These are phyloP conservation scores for Xiphias gladius DNA, from an alignment of 2,113 vertebrate genomes.

Conservation along the genomic window DNA sequence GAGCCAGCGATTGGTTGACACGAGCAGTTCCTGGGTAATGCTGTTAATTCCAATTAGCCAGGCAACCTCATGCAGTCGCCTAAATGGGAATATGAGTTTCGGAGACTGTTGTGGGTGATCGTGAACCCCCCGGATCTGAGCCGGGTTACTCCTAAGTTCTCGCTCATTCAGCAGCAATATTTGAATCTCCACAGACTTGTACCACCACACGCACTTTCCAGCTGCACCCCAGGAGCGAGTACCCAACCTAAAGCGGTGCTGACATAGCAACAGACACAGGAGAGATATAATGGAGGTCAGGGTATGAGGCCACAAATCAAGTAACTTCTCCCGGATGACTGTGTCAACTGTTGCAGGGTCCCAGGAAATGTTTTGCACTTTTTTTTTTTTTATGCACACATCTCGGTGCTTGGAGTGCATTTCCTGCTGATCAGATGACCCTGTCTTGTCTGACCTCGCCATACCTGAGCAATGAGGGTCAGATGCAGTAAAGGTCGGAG, in stretches of 20 bases:
- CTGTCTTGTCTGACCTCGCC: slow-evolving; percentile 6
- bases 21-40: slow-evolving; percentile 54
- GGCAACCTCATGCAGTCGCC: slow-evolving; percentile 7
- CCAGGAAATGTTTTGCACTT: neutral
- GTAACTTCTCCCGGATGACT: slow-evolving; percentile 38
- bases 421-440: slow-evolving; percentile 21
- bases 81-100: neutral
- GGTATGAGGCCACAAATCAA: slow-evolving; percentile 55
- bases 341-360: neutral
- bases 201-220: neutral
- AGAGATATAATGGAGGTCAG: slow-evolving; percentile 57
- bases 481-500: slow-evolving; percentile 50
- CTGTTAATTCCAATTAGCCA: slow-evolving; percentile 58
- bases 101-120: neutral
- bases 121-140: slow-evolving; percentile 1
- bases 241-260: slow-evolving; percentile 36
- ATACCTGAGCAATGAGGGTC: slow-evolving; percentile 7
- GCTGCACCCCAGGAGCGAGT: neutral
- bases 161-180: neutral
- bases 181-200: neutral
- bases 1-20: slow-evolving; percentile 59
- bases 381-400: slow-evolving; percentile 12
- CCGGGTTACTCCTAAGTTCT: neutral
- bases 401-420: neutral
- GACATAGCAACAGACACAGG: slow-evolving; percentile 50